phyloP scores from a whole-genome alignment of 2,113 vertebrate species.

The Peucedramus taeniatus region DNA sequence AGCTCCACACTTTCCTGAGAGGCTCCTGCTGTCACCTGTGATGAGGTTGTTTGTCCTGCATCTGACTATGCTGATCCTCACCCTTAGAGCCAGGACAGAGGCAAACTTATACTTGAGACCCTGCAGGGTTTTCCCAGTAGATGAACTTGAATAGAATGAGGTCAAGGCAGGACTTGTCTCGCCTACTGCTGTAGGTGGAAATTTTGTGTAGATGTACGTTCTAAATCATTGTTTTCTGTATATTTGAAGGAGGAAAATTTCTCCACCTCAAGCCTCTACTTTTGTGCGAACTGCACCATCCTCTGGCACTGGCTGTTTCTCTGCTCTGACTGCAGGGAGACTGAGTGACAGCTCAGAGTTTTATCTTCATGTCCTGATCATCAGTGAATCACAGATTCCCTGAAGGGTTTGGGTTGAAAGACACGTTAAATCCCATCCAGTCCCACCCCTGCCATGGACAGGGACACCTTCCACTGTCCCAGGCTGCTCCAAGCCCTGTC shows the following conservation, averaged over 20 bases:
- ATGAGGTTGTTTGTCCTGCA: not conserved
- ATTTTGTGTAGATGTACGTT: not conserved
- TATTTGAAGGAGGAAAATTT: not conserved
- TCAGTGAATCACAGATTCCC: not conserved
- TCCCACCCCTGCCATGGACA: not conserved
- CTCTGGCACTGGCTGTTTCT: not conserved
- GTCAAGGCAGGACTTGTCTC: not conserved
- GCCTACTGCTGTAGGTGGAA: not conserved
- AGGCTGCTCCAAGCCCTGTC: not conserved
- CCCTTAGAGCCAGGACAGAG: not conserved
- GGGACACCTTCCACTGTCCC: not conserved
- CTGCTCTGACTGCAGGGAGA: not conserved
- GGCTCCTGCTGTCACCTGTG: not conserved
- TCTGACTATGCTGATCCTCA: not conserved
- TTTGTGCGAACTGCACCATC: not conserved
- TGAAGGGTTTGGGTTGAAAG: not conserved
- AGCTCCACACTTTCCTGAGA: not conserved
- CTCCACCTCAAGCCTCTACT: not conserved
- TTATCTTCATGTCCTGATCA: not conserved
- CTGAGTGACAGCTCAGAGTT: not conserved
- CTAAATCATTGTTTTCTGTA: not conserved
- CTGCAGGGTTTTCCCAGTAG: not conserved
- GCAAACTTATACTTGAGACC: not conserved
- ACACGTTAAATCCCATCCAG: rapidly evolving
- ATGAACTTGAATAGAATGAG: not conserved